Base-by-base conservation (phyloP, 2,888 invertebrate species). In the Lymantria dispar region DNA sequence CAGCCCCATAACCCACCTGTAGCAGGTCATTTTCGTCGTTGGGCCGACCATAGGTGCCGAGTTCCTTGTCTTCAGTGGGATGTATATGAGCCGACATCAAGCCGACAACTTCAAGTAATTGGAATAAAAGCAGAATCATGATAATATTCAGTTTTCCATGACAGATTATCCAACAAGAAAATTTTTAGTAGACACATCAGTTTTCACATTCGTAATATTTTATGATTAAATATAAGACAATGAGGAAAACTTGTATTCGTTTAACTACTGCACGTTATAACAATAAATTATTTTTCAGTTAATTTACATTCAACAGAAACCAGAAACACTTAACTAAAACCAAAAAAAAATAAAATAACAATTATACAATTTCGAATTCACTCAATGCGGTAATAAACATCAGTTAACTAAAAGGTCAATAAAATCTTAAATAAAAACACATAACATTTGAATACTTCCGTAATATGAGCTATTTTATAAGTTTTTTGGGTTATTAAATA, bases 341-440 rank as follows among this genome's bases (percentile, higher is more conserved):
- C 38, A 15, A 0, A 11, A 46, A 11, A 48, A 48, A 48, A 48
- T n/a, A n/a, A n/a, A n/a, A 48, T 38, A 22, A 43, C 48, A 47
- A 44, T 45, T 48, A 59, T 50, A 53, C 49, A 45, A 56, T 56
- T 64, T 52, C 45, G 44, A 50, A 62, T 53, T 56, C 50, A 43
- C 59, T 59, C 47, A 43, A 64, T 52, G 53, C 46, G 59, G 64
- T 43, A 52, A 51, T 55, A 43, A 48, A 48, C 45, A 43, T 13
- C 12, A 45, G 37, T 47, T 54, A 43, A 42, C 42, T 43, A 29
- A 65, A 64, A 64, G 59, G 62, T 65, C 59, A 64, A 54, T 62
- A 62, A 59, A 64, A 50, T 47, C 31, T 36, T 22, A 37, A 49
- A 52, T 3, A 47, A 14, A 36, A 13, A 36, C 37, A 31, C 15